Evolutionary conservation across 2,797 vertebrate species (phyloP), one percentile per base, ranked within the genome.

Genomic region (Synaphobranchus kaupii): DNA sequence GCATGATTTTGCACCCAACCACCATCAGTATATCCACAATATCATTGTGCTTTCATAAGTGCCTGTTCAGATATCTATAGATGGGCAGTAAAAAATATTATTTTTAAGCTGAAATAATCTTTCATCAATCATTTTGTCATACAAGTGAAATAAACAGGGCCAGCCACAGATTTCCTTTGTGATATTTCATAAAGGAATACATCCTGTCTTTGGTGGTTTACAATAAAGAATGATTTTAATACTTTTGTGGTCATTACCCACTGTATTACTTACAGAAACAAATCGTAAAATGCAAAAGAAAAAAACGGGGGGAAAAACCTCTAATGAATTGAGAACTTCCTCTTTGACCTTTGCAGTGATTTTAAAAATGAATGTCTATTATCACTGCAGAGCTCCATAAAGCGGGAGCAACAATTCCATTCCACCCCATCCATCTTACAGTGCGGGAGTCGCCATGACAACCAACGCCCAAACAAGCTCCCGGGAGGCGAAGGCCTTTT

Each of bases 391-490:
- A 44, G 68, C 68, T 39, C 48, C 76, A 54, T 47, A 31, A 78
- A 68, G 34, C 71, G 48, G 8, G 56, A 82, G 84, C 84, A 39
- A 56, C 34, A 48, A 25, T 50, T 4, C 52, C 3, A 28, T 50
- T 4, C 52, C 3, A 28, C 50, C 22, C 84, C 47, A 25, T 58
- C 86, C 31, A 17, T 20, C 54, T 60, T 73, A 47, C 52, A 22
- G 9, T 78, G 84, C 52, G 25, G 39, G 48, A 60, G 80, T 89
- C 44, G 31, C 47, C 86, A 87, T 89, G 88, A 83, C 84, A 87
- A 87, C 88, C 63, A 63, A 25, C 63, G 80, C 66, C 84, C 39
- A 87, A 89, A 87, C 86, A 89, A 84, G 66, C 56, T 44, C 80
- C 66, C 44, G 31, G 80, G 76, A 34, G 83, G 86, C 52, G 2